Conservation (phyloP, 37 sponge, comb jelly and placozoan genomes). For the Chondrilla cf. caribensis region DNA sequence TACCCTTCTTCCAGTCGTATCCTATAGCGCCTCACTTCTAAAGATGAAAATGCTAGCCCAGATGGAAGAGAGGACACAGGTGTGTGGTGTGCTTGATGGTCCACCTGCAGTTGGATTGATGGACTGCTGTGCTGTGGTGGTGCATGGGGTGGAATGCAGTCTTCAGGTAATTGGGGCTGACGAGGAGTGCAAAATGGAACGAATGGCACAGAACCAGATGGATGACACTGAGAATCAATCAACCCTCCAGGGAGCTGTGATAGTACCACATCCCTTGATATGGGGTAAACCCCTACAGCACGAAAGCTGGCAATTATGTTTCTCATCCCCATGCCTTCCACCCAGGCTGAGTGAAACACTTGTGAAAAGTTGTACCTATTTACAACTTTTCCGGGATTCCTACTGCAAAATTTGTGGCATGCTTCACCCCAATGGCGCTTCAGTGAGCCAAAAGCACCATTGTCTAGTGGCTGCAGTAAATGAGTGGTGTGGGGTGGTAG, state of each 20-base stretch:
- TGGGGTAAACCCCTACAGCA: conserved; percentile 4
- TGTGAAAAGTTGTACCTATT: conserved; percentile 21
- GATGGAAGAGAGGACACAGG: not conserved
- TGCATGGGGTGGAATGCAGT: not conserved
- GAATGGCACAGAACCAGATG: not conserved
- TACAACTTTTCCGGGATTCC: conserved; percentile 23
- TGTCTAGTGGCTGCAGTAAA: conserved; percentile 39
- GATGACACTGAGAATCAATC: not conserved
- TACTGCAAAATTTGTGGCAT: conserved; percentile 27
- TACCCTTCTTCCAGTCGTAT: conserved; percentile 11
- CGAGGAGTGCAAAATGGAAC: conserved; percentile 24
- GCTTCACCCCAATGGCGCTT: conserved; percentile 25
- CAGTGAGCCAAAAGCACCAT: conserved; percentile 39
- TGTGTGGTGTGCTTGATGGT: conserved; percentile 5
- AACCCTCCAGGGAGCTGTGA: not conserved
- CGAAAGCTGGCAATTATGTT: conserved; percentile 9
- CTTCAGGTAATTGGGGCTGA: not conserved
- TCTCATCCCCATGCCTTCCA: conserved; percentile 17
- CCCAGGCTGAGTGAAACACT: conserved; percentile 19
- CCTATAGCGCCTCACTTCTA: not conserved
- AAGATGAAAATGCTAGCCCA: not conserved
- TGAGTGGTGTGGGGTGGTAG: conserved; percentile 42
- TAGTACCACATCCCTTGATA: not conserved
- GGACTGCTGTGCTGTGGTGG: conserved; percentile 5
- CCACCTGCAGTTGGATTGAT: not conserved